Conservation (phyloP, 2,113 vertebrate species). For the Donacobius atricapilla region DNA sequence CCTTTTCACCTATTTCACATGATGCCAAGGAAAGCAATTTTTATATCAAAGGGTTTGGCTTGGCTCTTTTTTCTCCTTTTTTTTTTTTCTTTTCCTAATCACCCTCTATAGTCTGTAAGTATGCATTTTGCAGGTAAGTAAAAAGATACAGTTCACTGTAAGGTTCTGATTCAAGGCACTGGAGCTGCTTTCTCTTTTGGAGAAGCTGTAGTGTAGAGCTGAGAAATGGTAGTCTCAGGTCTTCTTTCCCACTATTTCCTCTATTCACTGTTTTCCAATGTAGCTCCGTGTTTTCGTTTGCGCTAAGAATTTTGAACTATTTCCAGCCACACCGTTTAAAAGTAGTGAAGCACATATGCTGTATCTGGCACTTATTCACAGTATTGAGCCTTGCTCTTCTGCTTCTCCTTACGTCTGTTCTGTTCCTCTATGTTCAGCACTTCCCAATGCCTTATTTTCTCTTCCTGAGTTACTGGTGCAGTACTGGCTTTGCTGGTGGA, state of each 20-base stretch:
- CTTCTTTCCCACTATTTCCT: background rate
- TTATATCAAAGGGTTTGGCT: background rate
- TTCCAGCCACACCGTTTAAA: slow-evolving; percentile 29
- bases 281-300: background rate
- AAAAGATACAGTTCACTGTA: background rate
- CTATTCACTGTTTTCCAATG: slow-evolving; percentile 10
- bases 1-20: background rate
- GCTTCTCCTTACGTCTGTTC: background rate
- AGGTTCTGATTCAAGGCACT: background rate
- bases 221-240: background rate
- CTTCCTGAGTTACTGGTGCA: background rate
- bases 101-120: background rate
- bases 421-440: background rate
- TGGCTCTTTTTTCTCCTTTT: background rate
- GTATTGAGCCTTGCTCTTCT: background rate
- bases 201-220: background rate
- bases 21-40: background rate
- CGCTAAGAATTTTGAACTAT: background rate
- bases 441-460: background rate
- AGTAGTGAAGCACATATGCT: background rate
- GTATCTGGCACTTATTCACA: background rate
- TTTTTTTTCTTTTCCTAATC: background rate
- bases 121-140: background rate
- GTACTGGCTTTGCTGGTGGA: background rate
- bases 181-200: background rate